These are phyloP conservation scores for Bombus cullumanus DNA, from an alignment of 1,140 invertebrate species.

Conservation along the genomic window DNA sequence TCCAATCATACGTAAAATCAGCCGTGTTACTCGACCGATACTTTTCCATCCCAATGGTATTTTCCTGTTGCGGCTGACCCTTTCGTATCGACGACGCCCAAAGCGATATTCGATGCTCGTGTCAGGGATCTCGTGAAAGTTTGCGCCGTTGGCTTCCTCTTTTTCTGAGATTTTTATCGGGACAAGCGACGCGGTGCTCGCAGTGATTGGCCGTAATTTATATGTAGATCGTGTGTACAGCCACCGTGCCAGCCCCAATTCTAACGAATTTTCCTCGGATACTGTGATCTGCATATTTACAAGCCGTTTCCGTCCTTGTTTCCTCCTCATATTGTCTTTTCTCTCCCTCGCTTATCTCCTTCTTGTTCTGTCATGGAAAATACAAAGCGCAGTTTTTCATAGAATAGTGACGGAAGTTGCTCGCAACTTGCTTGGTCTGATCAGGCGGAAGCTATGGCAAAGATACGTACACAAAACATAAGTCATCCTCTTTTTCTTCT, in stretches of 20 bases:
- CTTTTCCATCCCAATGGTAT: constrained; percentile 32
- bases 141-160: neutral
- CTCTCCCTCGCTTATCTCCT: neutral
- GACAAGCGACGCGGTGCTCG: constrained; percentile 22
- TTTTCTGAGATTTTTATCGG: constrained; percentile 31
- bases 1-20: constrained; percentile 57
- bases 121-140: constrained; percentile 4
- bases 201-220: constrained; percentile 52
- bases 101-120: constrained; percentile 9
- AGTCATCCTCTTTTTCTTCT: neutral
- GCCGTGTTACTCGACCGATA: constrained; percentile 28
- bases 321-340: neutral
- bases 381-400: neutral
- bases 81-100: neutral
- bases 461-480: neutral
- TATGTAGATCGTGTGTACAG: constrained; percentile 45
- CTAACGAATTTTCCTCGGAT: constrained; percentile 37
- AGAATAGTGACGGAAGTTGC: neutral
- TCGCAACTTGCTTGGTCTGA: neutral
- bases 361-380: neutral
- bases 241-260: neutral
- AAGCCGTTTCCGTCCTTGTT: constrained; percentile 3
- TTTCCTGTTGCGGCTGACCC: neutral
- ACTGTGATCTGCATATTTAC: constrained; percentile 42
- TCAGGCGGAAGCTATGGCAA: neutral